phyloP scores from a whole-genome alignment of 1,140 invertebrate genomes.

The Brachionus calyciflorus region DNA sequence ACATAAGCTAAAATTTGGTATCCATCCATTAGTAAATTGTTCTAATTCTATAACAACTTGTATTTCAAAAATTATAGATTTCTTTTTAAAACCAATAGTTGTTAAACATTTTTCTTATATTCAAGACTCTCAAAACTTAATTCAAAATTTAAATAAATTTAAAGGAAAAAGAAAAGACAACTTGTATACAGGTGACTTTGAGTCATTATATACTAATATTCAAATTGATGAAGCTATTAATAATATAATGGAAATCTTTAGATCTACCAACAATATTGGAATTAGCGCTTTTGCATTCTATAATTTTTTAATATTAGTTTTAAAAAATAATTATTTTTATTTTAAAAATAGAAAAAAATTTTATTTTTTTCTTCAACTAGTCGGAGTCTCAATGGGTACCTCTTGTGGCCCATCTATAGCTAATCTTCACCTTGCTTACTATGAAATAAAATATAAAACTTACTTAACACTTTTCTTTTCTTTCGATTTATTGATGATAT shows the following conservation, averaged over 20 bases:
- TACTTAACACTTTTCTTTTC: no score
- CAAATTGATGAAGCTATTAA: not conserved
- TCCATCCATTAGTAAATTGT: not conserved
- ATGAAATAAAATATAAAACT: no score
- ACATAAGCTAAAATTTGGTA: not conserved
- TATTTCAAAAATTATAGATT: not conserved
- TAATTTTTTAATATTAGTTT: not conserved
- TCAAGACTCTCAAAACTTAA: not conserved
- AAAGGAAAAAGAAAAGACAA: not conserved
- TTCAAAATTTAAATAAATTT: not conserved
- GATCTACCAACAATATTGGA: not conserved
- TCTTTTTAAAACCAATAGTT: not conserved
- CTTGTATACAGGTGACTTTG: not conserved
- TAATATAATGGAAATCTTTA: not conserved
- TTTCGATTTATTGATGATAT: no score
- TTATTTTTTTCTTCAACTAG: no score
- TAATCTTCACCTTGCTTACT: no score
- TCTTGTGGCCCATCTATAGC: no score
- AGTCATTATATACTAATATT: not conserved
- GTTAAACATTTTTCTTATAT: not conserved
- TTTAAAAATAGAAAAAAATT: no score
- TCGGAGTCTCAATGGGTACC: no score
- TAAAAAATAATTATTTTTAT: no score
- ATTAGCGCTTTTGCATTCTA: not conserved
- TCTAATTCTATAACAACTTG: not conserved